Base-by-base conservation (phyloP, 2,888 invertebrate species). In the Acronicta aceris region DNA sequence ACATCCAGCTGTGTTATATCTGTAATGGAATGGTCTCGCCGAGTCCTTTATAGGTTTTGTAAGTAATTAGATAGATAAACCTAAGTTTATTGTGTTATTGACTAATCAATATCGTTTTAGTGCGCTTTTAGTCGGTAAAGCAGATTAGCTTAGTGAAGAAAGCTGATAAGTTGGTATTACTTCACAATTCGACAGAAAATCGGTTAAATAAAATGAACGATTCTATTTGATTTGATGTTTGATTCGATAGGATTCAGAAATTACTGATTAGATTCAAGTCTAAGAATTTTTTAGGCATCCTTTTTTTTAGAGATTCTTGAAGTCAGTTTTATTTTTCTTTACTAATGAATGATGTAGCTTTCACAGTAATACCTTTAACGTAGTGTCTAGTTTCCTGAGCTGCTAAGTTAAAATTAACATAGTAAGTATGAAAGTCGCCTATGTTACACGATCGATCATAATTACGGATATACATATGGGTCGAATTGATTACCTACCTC, bases 31-130 rank as follows among this genome's bases (percentile, higher is more conserved):
- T 43, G 43, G 55, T 56, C 61, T 64, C 58, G 48, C 48, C 42
- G 53, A 61, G 42, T 61, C 65, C 59, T 74, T 58, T 62, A 56
- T 42, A 42, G 53, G 40, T 51, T 64, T 45, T 55, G 40, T 45
- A 33, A 63, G 70, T 63, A 57, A 70, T 57, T 57, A 70, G 21
- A 41, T 12, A 69, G 74, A 75, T 58, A 74, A 43, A 43, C 30
- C 36, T 41, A 13, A 15, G 16, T 56, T 25, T 53, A 42, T 55
- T 55, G 30, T 52, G 42, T 41, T 42, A 63, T 49, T 21, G 21
- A 30, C 21, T 41, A 51, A 49, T 59, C 16, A 13, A 52, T 57
- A 38, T 36, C 21, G 27, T 43, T 43, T 47, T 33, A 43, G 40
- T 43, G 42, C 38, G 41, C 30, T 56, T 27, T 53, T n/a, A 36